These are phyloP conservation scores for Mus minutoides DNA, from an alignment of 2,797 vertebrate genomes.

Conservation along the genomic window DNA sequence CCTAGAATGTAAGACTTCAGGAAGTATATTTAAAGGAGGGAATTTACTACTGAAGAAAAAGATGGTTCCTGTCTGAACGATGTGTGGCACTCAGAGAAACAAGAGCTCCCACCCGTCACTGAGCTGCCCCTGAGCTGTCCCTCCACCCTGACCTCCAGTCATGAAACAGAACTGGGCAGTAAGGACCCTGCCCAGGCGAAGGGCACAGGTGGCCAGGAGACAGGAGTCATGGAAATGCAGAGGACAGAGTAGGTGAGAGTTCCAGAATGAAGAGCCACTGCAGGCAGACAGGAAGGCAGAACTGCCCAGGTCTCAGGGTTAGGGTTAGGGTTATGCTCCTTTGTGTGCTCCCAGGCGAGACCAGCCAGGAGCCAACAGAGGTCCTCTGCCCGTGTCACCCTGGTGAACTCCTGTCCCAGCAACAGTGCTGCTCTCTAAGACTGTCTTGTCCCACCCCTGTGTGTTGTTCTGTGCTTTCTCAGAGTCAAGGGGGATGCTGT, in stretches of 20 bases:
- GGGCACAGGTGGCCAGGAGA: background rate
- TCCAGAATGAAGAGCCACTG: background rate
- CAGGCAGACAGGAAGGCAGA: too few species aligned
- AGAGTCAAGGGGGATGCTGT: background rate
- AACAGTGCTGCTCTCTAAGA: background rate
- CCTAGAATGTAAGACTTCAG: background rate
- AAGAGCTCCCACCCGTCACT: accelerated
- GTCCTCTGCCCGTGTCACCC: accelerated
- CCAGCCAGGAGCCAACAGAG: background rate
- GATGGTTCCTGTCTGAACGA: background rate
- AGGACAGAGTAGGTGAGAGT: background rate
- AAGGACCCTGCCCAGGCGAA: background rate
- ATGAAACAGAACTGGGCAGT: background rate
- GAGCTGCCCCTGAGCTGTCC: too few species aligned
- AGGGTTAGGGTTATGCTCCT: too few species aligned
- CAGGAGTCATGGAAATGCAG: background rate
- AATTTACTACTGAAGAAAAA: background rate
- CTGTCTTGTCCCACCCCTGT: background rate
- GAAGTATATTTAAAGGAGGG: background rate
- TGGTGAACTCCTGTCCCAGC: background rate
- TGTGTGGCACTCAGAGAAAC: background rate
- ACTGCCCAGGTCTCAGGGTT: background rate
- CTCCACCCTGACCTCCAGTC: background rate
- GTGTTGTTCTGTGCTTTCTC: background rate
- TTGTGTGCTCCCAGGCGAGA: background rate